phyloP scores from a whole-genome alignment of 2,888 invertebrate species.

The Crioceris asparagi region DNA sequence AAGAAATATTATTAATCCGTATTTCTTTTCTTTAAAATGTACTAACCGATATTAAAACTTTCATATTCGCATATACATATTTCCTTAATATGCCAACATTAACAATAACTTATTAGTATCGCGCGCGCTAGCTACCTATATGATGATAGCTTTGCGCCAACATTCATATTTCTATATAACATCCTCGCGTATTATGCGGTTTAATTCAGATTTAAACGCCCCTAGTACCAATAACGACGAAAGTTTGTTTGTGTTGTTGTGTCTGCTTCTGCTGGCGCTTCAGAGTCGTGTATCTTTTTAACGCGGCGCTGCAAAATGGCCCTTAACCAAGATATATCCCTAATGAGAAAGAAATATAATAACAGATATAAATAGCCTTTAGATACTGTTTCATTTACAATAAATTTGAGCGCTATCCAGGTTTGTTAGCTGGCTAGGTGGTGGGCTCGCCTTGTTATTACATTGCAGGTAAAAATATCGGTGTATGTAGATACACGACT shows the following conservation, averaged over 20 bases:
- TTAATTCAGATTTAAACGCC: constrained; percentile 19
- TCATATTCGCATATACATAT: too few species aligned
- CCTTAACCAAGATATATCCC: constrained; percentile 32
- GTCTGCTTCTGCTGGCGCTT: too few species aligned
- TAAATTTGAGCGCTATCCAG: too few species aligned
- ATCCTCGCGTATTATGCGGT: constrained; percentile 16
- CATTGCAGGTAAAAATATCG: too few species aligned
- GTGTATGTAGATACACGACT: too few species aligned
- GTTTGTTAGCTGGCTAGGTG: too few species aligned
- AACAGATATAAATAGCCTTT: constrained; percentile 36
- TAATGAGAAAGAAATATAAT: constrained; percentile 35
- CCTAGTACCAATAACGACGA: constrained; percentile 18
- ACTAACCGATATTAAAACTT: too few species aligned
- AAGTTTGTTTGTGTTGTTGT: too few species aligned
- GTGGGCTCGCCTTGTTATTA: constrained; percentile 14
- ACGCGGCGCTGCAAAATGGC: constrained; percentile 13
- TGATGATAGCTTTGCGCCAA: constrained; percentile 6
- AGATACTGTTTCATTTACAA: constrained; percentile 36
- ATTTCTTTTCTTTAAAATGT: too few species aligned
- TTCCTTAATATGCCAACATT: too few species aligned
- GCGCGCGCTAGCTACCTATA: neutral
- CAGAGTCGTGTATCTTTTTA: constrained; percentile 18
- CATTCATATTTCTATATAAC: constrained; percentile 18
- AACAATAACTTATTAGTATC: constrained; percentile 15
- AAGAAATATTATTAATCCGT: too few species aligned